phyloP scores from a whole-genome alignment of 2,113 vertebrate species.

The Chlorocebus sabaeus region DNA sequence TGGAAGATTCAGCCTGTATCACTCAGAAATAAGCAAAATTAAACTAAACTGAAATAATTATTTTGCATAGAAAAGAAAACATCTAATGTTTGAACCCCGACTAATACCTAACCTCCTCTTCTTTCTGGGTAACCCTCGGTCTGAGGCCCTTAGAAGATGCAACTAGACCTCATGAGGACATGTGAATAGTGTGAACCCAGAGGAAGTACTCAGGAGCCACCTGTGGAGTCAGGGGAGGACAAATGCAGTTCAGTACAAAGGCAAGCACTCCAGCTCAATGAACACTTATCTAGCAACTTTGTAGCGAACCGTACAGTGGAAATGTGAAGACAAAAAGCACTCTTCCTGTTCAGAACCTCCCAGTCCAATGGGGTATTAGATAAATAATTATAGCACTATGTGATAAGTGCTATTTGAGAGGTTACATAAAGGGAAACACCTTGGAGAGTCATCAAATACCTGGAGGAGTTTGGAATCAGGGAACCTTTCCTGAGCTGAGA shows the following conservation, averaged over 20 bases:
- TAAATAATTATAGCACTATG: background rate
- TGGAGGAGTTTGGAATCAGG: no score
- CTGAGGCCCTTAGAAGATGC: background rate
- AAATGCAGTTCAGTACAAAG: background rate
- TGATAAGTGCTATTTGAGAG: background rate
- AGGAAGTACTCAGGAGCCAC: background rate
- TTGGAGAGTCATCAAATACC: background rate
- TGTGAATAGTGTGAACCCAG: background rate
- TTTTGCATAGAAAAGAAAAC: background rate
- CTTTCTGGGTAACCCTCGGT: background rate
- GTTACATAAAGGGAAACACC: background rate
- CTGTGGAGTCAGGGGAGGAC: background rate
- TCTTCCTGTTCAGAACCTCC: background rate
- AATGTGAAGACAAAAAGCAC: background rate
- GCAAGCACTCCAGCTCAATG: background rate
- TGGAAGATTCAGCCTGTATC: background rate
- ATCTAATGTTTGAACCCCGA: background rate
- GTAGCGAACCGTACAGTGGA: background rate
- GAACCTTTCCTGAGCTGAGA: background rate
- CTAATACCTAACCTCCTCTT: background rate
- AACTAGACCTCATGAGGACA: background rate
- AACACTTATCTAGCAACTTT: background rate
- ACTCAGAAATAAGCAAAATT: slow-evolving; percentile 11
- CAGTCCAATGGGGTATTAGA: background rate
- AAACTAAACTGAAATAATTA: background rate